Evolutionary conservation across 2,113 vertebrate species (phyloP), one percentile per base, ranked within the genome.

Genomic region (Gavialis gangeticus): DNA sequence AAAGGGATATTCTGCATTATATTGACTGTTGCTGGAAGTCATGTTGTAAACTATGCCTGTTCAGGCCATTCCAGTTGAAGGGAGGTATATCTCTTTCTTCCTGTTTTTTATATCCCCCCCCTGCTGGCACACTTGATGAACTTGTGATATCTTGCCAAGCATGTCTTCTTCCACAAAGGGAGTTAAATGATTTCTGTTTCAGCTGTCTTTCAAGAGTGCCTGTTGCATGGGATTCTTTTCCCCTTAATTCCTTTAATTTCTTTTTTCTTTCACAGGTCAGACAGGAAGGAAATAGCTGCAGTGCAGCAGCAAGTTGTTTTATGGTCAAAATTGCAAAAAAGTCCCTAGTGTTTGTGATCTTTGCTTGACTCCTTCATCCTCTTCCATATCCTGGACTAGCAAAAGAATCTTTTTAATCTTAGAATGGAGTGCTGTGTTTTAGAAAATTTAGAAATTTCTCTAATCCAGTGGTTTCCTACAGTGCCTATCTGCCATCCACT

Each of bases 151-250:
- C 17, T 15, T 76, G 18, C 22, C 2, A 5, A 2, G 24, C 64
- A 12, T n/a, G 19, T 34, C 46, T 22, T 12, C 3, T 3, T 4
- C 9, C 0, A 0, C 28, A 19, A 18, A 4, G 2, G 54, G 22
- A 21, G 0, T 0, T 9, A 69, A 56, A 0, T 12, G 56, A 59
- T 79, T 75, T 59, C 56, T 18, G 3, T 10, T 4, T 0, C 46
- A 5, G 0, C 4, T 6, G 24, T 34, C 75, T 67, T n/a, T 13
- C 63, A 18, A 71, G 12, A 21, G 3, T 1, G 4, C 0, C 1
- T 19, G 4, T 6, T 75, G 85, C 6, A 12, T 0, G 0, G 37
- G 34, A 71, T 66, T 12, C 0, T 58, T 56, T 37, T 30, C 64
- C 34, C 62, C 60, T 1, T 1, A 3, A 10, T 12, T 30, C 56